Conservation (phyloP, 2,797 vertebrate species). For the Enteromius radiatus region DNA sequence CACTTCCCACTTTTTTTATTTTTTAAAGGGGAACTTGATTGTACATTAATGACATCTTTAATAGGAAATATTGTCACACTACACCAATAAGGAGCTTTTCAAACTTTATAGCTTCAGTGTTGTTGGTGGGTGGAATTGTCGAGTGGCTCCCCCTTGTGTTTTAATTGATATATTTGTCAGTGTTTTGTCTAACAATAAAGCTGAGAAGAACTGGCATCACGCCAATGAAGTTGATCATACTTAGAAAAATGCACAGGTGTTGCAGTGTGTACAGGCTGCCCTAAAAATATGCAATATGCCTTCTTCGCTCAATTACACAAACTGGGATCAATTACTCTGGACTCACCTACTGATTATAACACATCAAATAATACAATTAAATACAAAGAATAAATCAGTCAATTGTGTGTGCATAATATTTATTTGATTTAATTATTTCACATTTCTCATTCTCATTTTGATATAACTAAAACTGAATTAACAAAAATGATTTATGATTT, state of each 20-base stretch:
- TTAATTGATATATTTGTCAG: background rate
- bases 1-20: conserved; percentile 29
- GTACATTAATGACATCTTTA: conserved; percentile 71
- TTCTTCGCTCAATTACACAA: background rate
- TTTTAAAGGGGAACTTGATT: conserved; percentile 44
- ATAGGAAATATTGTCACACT: conserved; percentile 59
- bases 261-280: background rate
- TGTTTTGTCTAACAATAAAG: background rate
- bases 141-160: conserved; percentile 77
- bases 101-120: background rate
- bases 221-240: background rate
- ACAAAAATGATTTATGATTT: no score
- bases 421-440: background rate
- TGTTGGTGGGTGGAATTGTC: conserved; percentile 59
- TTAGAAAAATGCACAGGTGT: background rate
- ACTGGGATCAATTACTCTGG: background rate
- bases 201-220: background rate
- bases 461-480: background rate
- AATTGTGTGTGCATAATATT: background rate
- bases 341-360: background rate
- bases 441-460: background rate
- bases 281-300: background rate
- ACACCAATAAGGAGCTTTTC: conserved; percentile 45
- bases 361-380: background rate
- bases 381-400: background rate